Evolutionary conservation across 1,140 invertebrate species (phyloP).

Genomic region (Ruditapes philippinarum): DNA sequence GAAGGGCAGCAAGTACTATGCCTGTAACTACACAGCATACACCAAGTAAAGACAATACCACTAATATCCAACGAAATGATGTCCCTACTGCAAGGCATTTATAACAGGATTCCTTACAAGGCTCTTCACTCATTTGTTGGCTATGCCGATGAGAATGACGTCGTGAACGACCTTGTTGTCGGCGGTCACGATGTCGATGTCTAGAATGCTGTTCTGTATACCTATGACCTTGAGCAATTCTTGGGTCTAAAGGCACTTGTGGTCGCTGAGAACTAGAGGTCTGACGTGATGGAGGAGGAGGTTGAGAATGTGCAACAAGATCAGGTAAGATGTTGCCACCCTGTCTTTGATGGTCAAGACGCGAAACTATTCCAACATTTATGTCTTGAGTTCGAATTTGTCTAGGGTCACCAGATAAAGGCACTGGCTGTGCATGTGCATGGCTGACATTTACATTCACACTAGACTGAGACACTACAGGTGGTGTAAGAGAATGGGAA

Average conservation of each 20-base stretch:
- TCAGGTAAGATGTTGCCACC: slow-evolving; percentile 47
- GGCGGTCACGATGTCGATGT: slow-evolving; percentile 60
- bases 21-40: slow-evolving; percentile 85
- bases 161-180: slow-evolving; percentile 55
- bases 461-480: slow-evolving; percentile 53
- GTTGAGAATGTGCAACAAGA: slow-evolving; percentile 58
- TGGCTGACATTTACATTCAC: slow-evolving; percentile 45
- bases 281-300: slow-evolving; percentile 18
- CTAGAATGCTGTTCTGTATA: slow-evolving; percentile 45
- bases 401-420: slow-evolving; percentile 13
- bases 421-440: neutral
- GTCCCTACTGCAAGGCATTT: slow-evolving; percentile 82
- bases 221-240: slow-evolving; percentile 47
- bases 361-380: slow-evolving; percentile 69
- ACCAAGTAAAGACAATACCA: slow-evolving; percentile 83
- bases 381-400: slow-evolving; percentile 74
- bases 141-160: slow-evolving; percentile 69
- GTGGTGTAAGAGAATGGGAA: neutral
- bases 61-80: slow-evolving; percentile 85
- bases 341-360: slow-evolving; percentile 57
- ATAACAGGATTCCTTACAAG: slow-evolving; percentile 82
- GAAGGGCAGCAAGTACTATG: slow-evolving; percentile 84
- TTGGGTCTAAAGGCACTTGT: slow-evolving; percentile 57
- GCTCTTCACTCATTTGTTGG: slow-evolving; percentile 67
- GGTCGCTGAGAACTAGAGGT: slow-evolving; percentile 60